These are phyloP conservation scores for Cyanoramphus novaezelandiae DNA, from an alignment of 2,113 vertebrate genomes.

Conservation along the genomic window DNA sequence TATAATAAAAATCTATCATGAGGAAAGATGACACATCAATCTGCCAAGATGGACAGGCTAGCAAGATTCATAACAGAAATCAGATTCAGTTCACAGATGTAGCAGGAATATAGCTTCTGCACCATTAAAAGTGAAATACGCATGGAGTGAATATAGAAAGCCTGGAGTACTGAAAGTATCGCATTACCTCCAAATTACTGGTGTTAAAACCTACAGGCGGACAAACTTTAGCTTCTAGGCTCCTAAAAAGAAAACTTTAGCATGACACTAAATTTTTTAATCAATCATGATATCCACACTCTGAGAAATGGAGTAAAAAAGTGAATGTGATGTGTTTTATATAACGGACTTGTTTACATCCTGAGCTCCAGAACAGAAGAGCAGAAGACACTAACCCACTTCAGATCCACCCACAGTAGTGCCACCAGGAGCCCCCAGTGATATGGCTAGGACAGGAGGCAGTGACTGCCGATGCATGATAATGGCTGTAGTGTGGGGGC, in stretches of 20 bases:
- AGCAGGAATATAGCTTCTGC: neutral
- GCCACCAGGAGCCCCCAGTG: neutral
- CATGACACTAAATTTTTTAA: neutral
- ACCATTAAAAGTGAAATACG: neutral
- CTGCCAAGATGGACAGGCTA: neutral
- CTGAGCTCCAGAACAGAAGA: neutral
- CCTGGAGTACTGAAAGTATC: neutral
- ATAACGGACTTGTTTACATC: neutral
- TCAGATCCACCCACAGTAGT: neutral
- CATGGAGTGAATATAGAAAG: neutral
- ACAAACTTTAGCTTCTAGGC: neutral
- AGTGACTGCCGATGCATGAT: neutral
- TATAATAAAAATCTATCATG: neutral
- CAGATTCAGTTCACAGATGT: neutral
- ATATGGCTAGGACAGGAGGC: neutral
- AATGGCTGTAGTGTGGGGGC: neutral
- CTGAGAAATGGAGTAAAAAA: neutral
- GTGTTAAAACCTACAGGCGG: neutral
- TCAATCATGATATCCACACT: accelerated
- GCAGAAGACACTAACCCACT: neutral
- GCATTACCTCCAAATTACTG: neutral
- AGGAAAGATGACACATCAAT: neutral
- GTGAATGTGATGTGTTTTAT: neutral
- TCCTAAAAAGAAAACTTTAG: neutral
- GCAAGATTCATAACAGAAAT: neutral